Percentiles rank a stretch among this genome's conserved stretches.
Conservation (phyloP, 1,140 invertebrate genomes). For the Caenorhabditis tropicalis region DNA sequence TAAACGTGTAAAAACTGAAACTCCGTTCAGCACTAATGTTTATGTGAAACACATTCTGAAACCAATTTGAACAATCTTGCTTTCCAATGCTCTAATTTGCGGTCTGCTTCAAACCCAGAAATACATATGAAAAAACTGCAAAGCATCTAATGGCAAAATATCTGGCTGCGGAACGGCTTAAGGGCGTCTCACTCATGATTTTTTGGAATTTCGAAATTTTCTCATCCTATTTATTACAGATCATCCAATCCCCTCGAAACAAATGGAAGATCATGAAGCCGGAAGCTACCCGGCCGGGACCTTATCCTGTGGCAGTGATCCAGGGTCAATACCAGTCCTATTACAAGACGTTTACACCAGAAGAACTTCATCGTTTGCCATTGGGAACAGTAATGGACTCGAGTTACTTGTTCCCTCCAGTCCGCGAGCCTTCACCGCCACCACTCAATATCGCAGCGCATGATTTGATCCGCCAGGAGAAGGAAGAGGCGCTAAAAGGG, state of each 20-base stretch:
- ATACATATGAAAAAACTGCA: no score
- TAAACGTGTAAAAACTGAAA: no score
- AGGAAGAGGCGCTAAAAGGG: background rate
- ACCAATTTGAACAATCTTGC: no score
- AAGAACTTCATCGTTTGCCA: conserved; percentile 44
- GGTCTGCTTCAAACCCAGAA: no score
- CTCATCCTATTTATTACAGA: background rate
- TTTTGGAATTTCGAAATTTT: no score
- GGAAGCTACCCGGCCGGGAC: background rate
- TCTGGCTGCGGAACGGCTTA: no score
- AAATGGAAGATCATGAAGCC: conserved; percentile 34
- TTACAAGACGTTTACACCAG: conserved; percentile 48
- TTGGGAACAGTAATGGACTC: conserved; percentile 38
- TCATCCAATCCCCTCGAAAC: conserved; percentile 50
- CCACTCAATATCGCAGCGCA: conserved; percentile 30
- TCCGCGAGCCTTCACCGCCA: conserved; percentile 42
- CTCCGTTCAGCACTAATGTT: no score
- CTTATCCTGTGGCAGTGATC: conserved; percentile 47
- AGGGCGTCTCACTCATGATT: no score
- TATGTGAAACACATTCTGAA: no score
- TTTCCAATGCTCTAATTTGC: no score
- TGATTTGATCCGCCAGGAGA: background rate
- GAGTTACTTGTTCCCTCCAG: background rate
- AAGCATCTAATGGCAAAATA: no score
- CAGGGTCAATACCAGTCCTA: conserved; percentile 48